Conservation (phyloP, 2,113 vertebrate species). For the Meriones unguiculatus region DNA sequence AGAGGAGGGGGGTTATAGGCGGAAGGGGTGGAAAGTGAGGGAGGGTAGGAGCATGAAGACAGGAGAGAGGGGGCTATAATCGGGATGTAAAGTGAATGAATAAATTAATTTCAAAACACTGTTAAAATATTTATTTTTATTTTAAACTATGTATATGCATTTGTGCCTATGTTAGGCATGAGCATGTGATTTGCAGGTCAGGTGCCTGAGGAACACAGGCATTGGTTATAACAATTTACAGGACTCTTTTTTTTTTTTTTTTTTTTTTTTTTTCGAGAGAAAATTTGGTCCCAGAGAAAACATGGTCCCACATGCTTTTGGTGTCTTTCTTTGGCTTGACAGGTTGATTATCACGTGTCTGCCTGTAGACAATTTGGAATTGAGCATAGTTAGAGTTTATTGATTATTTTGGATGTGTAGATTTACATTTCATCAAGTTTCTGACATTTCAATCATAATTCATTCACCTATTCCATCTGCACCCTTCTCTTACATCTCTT, state of each 20-base stretch:
- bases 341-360: neutral
- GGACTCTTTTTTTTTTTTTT: neutral
- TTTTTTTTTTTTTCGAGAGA: no score
- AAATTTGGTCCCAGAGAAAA: no score
- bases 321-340: neutral
- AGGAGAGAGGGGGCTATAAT: no score
- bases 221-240: neutral
- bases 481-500: neutral
- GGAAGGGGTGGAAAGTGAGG: no score
- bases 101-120: neutral
- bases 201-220: neutral
- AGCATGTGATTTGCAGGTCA: neutral
- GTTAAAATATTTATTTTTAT: neutral
- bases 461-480: neutral
- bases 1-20: no score
- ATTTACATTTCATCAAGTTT: conserved; percentile 1
- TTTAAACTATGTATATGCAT: neutral
- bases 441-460: neutral
- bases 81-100: no score
- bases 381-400: neutral
- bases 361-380: neutral
- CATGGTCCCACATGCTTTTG: neutral
- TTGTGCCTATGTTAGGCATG: neutral
- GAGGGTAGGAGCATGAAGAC: no score
- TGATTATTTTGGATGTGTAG: neutral